A percentile compares a stretch with the other conserved stretches of the same genome.
Evolutionary conservation across 1,140 invertebrate genomes (phyloP).

Genomic region (Euwallacea fornicatus): DNA sequence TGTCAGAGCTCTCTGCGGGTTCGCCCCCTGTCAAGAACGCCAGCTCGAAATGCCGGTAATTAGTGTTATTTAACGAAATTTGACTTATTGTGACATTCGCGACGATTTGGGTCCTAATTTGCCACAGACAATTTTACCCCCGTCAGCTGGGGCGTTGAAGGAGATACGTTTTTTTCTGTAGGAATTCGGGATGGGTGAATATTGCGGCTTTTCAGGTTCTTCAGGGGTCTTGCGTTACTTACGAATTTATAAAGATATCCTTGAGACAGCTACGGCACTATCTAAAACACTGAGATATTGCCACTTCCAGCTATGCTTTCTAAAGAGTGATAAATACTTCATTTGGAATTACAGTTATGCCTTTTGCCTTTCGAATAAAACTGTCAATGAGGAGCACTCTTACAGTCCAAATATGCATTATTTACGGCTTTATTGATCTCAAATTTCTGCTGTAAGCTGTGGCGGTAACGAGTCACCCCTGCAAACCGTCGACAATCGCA

Average conservation of each 20-base stretch:
- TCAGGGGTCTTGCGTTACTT: neutral
- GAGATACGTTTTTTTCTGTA: no score
- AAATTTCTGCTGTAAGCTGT: no score
- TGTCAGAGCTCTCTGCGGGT: conserved; percentile 28
- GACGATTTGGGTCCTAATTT: conserved; percentile 7
- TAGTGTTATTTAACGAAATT: conserved; percentile 34
- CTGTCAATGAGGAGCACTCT: neutral
- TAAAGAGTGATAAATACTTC: neutral
- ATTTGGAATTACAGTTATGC: conserved; percentile 4
- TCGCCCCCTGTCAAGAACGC: conserved; percentile 20
- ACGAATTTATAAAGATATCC: neutral
- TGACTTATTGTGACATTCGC: conserved; percentile 28
- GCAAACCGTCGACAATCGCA: neutral
- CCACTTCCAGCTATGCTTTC: conserved; percentile 1
- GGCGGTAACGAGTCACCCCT: neutral
- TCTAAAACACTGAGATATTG: conserved; percentile 5
- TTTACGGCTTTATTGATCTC: no score
- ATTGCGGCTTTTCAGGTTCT: no score
- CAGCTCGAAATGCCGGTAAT: conserved; percentile 22
- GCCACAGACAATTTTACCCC: neutral
- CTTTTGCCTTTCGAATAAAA: neutral
- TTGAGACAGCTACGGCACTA: neutral
- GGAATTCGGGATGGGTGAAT: no score
- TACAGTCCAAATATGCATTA: neutral
- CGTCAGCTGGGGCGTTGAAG: no score